Percentiles rank a stretch among this genome's conserved stretches.
Conservation (phyloP, 2,888 invertebrate species). For the Bedellia somnulentella region DNA sequence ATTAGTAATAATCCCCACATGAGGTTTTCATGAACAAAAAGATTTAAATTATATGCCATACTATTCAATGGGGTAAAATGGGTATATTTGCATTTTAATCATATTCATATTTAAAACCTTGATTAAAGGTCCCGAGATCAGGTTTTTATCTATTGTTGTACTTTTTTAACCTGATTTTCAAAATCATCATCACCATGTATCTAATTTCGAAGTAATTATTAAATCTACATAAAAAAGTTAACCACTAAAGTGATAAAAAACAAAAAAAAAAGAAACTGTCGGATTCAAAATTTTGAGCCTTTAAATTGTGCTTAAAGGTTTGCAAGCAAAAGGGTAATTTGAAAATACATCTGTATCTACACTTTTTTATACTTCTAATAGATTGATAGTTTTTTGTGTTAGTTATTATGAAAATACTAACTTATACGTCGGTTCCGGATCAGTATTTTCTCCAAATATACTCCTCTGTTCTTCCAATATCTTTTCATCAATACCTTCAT, state of each 20-base stretch:
- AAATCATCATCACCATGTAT: neutral
- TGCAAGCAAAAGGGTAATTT: neutral
- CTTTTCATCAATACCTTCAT: constrained; percentile 52
- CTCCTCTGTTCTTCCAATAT: constrained; percentile 42
- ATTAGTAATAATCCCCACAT: no score
- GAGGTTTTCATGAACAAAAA: no score
- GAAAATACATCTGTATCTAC: constrained; percentile 20
- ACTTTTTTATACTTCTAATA: constrained; percentile 28
- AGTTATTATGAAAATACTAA: constrained; percentile 14
- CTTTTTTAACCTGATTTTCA: neutral
- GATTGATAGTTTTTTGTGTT: neutral
- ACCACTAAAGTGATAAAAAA: neutral
- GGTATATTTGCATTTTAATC: no score
- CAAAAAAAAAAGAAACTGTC: neutral
- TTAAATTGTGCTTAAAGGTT: neutral
- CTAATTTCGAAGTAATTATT: neutral
- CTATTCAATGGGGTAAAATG: no score
- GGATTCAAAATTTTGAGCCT: neutral
- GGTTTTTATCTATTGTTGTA: neutral
- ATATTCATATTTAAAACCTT: neutral
- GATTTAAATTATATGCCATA: no score
- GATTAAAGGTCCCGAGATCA: neutral
- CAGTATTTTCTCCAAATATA: constrained; percentile 34
- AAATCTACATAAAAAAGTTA: neutral
- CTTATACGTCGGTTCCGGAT: constrained; percentile 31